Conservation (phyloP, 2,888 invertebrate species). For the Erebia ligea region DNA sequence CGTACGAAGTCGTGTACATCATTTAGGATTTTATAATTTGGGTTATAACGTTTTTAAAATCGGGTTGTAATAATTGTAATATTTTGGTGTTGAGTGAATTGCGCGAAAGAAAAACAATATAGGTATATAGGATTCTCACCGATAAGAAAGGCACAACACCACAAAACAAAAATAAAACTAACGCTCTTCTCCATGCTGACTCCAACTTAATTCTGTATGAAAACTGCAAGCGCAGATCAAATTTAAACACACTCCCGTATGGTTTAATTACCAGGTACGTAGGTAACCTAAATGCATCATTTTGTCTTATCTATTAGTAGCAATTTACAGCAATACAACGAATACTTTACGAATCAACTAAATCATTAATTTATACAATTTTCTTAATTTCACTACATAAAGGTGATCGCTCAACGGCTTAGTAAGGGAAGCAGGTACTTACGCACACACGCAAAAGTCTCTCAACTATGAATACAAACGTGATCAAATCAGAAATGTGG, state of each 20-base stretch:
- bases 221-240: not conserved
- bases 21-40: too few relatives aligned
- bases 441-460: too few relatives aligned
- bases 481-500: too few relatives aligned
- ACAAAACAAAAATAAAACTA: not conserved
- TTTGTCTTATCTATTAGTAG: constrained; percentile 2
- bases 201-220: not conserved
- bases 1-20: too few relatives aligned
- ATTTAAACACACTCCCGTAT: constrained; percentile 21
- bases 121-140: constrained; percentile 3
- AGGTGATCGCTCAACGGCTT: not conserved
- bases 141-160: not conserved
- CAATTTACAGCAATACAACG: constrained; percentile 2
- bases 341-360: not conserved
- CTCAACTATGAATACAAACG: too few relatives aligned
- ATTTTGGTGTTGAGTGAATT: too few relatives aligned
- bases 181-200: not conserved
- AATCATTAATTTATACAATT: not conserved
- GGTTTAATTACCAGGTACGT: constrained; percentile 15
- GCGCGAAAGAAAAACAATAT: too few relatives aligned
- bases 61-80: too few relatives aligned
- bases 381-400: not conserved
- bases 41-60: too few relatives aligned
- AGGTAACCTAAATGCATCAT: constrained; percentile 9
- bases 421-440: not conserved